phyloP scores from a whole-genome alignment of 2,113 vertebrate genomes.

The Otocyon megalotis region DNA sequence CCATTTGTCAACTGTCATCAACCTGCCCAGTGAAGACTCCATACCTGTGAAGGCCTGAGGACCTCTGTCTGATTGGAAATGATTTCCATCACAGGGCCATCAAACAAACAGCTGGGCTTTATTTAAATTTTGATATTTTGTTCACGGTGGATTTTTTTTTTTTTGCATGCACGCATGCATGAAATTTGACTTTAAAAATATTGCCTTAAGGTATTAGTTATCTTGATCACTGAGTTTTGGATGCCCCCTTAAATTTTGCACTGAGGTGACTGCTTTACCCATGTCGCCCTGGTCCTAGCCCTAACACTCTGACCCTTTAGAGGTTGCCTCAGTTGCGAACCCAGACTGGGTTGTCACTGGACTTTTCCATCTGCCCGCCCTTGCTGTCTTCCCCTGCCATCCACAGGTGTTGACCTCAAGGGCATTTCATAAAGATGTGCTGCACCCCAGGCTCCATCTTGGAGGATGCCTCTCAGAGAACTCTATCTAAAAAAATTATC shows the following conservation, averaged over 20 bases:
- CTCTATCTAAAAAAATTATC: background rate
- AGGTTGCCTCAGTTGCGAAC: too few relatives aligned
- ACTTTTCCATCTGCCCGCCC: background rate
- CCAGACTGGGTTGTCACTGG: background rate
- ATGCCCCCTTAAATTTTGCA: background rate
- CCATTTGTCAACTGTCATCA: background rate
- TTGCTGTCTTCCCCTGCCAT: rapidly evolving
- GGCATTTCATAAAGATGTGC: rapidly evolving
- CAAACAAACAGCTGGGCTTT: background rate
- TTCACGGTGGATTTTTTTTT: background rate
- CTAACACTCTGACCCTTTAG: background rate
- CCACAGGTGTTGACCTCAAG: background rate
- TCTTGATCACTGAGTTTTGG: background rate
- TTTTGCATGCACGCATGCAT: background rate
- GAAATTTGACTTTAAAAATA: background rate
- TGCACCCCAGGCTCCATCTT: background rate
- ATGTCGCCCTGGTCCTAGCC: rapidly evolving
- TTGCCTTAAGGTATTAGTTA: background rate
- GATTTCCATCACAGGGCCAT: background rate
- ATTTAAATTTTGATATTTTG: background rate
- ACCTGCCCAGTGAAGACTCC: background rate
- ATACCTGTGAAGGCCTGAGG: background rate
- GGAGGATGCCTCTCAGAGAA: background rate
- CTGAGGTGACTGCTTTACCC: background rate
- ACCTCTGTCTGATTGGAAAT: background rate